Base-by-base conservation (phyloP, 2,797 vertebrate genomes). In the Poecilia wingei region DNA sequence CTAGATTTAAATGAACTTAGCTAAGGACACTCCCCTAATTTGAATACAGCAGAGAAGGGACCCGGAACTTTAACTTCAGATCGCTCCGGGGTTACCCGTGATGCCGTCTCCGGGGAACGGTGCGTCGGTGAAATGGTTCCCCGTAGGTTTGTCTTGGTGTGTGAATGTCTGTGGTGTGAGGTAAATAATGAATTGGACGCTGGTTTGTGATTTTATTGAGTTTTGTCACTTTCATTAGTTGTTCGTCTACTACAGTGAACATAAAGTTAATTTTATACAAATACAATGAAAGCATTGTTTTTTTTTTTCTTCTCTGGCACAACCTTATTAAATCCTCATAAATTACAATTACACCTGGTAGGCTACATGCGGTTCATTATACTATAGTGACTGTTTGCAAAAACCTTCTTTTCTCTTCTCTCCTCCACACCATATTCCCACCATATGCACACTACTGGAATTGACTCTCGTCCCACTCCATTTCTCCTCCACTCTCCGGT, bases 401-500 rank as follows among this genome's bases (percentile, higher is more conserved):
- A 43, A 69, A 80, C 41, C 36, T 76, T 70, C 39, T 70, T 59
- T 71, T 25, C 9, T n/a, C 69, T 16, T 25, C 78, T 79, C 82
- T 84, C 71, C 76, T 86, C 74, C 13, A 61, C 74, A 82, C 76
- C 55, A 70, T 89, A 87, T 91, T 28, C 51, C 85, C 91, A 91
- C 82, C 82, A 33, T 84, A 81, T 77, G 80, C 83, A 84, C 86
- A 82, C 84, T 82, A 87, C 87, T 86, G 81, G 79, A 90, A 88
- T 88, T 87, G 90, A 92, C 88, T 89, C 86, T 82, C 86, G 80
- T 75, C 88, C 91, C 89, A 91, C 91, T 91, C 86, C 69, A 73
- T 84, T 84, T 82, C 82, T 90, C 78, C 75, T 87, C 85, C 71
- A 71, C 78, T 82, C 80, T 82, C 78, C 6, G 49, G 80, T 83